Base-by-base conservation (phyloP, 2,888 invertebrate species). In the Chelonus formosanus region DNA sequence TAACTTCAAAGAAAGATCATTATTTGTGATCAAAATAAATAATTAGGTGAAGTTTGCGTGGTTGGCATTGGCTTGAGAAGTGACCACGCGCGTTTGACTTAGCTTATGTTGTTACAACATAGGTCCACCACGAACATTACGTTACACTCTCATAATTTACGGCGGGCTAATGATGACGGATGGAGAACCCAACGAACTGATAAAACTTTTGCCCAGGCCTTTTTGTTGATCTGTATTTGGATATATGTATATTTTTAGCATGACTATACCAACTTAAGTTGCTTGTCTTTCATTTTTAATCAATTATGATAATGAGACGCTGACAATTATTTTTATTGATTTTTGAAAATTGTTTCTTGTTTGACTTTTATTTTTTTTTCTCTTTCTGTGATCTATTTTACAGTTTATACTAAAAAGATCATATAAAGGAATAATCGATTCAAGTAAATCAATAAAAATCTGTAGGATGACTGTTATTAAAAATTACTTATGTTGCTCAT, bases 121-220 rank as follows among this genome's bases (percentile, higher is more conserved):
- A 50, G 40, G 40, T 31, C 36, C 54, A 60, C 68, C 60, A 63
- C 65, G 63, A 67, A 68, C 60, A 66, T 68, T 67, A 60, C 58
- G 64, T 67, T 69, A 58, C 61, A 69, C 70, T 69, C 68, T 69
- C 64, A 66, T 68, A 70, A 71, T 71, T 73, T 69, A 69, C 59
- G 67, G 58, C 62, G 68, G 65, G 64, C 65, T 73, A 73, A 71
- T 73, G 71, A 73, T 73, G 73, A 73, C 68, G 70, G 71, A 73
- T 72, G 67, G 73, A 67, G 68, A 53, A 63, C 50, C 31, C 40
- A 61, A 52, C 63, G 71, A 53, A 69, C 65, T 65, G 71, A 73
- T 73, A 73, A 73, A 71, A 73, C 70, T 73, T 63, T 61, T 65
- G 48, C 61, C 63, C 48, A 68, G 64, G 68, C 59, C 55, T 47